phyloP scores from a whole-genome alignment of 2,113 vertebrate genomes.

The Pituophis catenifer region DNA sequence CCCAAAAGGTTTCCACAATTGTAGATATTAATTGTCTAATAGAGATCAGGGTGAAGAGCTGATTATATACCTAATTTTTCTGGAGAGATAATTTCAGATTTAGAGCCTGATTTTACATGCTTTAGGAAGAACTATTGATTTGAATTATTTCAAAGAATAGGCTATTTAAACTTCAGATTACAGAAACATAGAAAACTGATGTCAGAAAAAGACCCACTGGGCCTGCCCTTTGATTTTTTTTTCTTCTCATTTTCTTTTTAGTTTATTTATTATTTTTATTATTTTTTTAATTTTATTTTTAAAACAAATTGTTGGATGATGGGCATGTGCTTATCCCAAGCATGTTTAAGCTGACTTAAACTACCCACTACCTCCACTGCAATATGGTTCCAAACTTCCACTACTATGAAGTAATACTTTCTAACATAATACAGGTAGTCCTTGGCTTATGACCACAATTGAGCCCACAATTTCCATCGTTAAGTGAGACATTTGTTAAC shows the following conservation, averaged over 20 bases:
- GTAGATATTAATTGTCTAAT: not conserved
- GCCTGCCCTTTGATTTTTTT: not conserved
- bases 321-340: not conserved
- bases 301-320: not conserved
- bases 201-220: not conserved
- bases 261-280: not conserved
- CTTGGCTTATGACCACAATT: too few relatives aligned
- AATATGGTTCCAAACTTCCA: not conserved
- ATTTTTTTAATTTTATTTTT: not conserved
- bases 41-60: too few relatives aligned
- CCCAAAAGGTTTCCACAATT: too few relatives aligned
- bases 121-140: not conserved
- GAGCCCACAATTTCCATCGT: too few relatives aligned
- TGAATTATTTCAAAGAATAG: not conserved
- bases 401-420: not conserved
- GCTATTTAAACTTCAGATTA: not conserved
- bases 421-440: not conserved
- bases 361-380: not conserved
- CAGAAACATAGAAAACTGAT: not conserved
- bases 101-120: not conserved
- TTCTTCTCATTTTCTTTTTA: not conserved
- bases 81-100: not conserved
- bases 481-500: too few relatives aligned
- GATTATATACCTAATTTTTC: not conserved
- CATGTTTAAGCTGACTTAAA: not conserved